Percentiles rank a stretch among this genome's conserved stretches.
phyloP scores from a whole-genome alignment of 2,888 invertebrate genomes.

The Troides oblongomaculatus region DNA sequence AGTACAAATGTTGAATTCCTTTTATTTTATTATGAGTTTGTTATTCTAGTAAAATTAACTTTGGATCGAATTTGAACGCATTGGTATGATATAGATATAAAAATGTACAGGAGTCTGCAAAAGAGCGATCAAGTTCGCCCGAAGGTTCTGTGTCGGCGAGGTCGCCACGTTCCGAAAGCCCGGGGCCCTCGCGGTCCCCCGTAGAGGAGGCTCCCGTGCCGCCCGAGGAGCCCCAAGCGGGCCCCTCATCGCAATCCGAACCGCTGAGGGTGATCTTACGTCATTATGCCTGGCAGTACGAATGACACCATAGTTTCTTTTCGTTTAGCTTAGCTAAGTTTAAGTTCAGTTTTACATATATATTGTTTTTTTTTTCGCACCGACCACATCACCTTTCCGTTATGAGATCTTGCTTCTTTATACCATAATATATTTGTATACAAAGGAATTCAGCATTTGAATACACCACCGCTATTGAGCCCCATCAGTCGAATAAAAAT shows the following conservation, averaged over 20 bases:
- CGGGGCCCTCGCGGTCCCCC: constrained; percentile 43
- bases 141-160: constrained; percentile 48
- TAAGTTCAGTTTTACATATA: constrained; percentile 49
- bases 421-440: constrained; percentile 42
- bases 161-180: constrained; percentile 49
- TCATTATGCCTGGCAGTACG: constrained; percentile 79
- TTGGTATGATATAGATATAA: constrained; percentile 30
- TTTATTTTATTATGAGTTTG: constrained; percentile 15
- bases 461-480: constrained; percentile 24
- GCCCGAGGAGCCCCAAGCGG: constrained; percentile 59
- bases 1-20: constrained; percentile 34
- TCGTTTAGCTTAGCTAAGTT: constrained; percentile 68
- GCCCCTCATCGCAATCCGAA: constrained; percentile 60
- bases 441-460: constrained; percentile 79
- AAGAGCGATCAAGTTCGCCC: constrained; percentile 58
- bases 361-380: constrained; percentile 42
- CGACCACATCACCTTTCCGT: constrained; percentile 49
- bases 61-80: constrained; percentile 11
- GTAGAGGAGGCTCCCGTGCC: constrained; percentile 44
- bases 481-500: constrained; percentile 29
- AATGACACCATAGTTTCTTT: constrained; percentile 75
- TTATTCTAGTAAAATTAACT: not conserved
- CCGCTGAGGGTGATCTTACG: constrained; percentile 74
- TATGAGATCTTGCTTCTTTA: constrained; percentile 48
- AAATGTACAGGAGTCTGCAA: constrained; percentile 56